Evolutionary conservation across 2,797 vertebrate genomes (phyloP), one percentile per base, ranked within the genome.

Genomic region (Sphenopsis melanotis): DNA sequence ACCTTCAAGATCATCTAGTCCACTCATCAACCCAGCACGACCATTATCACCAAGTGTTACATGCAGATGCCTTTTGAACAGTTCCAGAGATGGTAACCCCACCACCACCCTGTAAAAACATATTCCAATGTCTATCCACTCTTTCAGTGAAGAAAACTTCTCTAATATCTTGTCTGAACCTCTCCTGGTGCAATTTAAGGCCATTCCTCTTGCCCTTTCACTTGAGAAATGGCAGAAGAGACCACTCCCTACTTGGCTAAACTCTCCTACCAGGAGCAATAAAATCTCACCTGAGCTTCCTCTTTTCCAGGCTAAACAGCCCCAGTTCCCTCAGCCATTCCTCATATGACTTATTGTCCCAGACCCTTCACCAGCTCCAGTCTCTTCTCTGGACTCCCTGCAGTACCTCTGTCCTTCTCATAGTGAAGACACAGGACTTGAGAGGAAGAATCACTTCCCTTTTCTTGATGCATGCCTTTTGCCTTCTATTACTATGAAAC

Each of bases 31-130:
- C 14, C 3, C 18, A 63, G 17, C 12, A 55, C 0, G 6, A 77
- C 5, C 12, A 30, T 39, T 36, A 36, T 12, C 22, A 37, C 12
- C 20, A 34, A 17, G 20, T 21, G 9, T 8, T 29, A 37, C 7
- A 15, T 30, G 32, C 10, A 76, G 49, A 50, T 22, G 17, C 2
- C 20, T 57, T 83, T 39, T 23, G 29, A 57, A 27, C 21, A 30
- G 12, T 34, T 56, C 24, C n/a, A 39, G 37, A 39, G 20, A n/a
- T 18, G 36, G 11, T 12, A 41, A 50, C 6, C 9, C 24, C 26
- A 34, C 3, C 26, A 53, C 9, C 6, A 47, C 8, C 6, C 56
- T 12, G 11, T 29, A 15, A 37, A 37, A 68, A 36, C 0, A 1
- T 47, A 47, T 32, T 74, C 30, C 39, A 46, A 16, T 19, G 30